Base-by-base conservation (phyloP, 2,797 vertebrate species). In the Lacerta viridis region DNA sequence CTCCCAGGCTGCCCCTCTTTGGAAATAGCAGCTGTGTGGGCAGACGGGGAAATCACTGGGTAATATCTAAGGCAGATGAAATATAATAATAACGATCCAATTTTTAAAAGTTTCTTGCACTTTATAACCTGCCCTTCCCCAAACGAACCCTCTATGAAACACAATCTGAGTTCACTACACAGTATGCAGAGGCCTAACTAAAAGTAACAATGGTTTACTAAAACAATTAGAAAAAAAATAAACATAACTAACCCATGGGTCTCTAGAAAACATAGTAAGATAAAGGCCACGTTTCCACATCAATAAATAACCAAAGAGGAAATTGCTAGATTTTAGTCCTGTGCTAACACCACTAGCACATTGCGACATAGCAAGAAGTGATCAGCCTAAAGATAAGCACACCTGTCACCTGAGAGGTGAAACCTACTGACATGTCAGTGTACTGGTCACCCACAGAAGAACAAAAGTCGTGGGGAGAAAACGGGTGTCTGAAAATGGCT, bases 31-130 rank as follows among this genome's bases (percentile, higher is more conserved):
- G 25, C 36, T 55, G 46, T 41, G 36, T 55, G 20, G 25, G 23
- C 8, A 75, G 17, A 33, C 1, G 25, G 59, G 10, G 59, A 69
- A 89, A 46, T 18, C 23, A 77, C 4, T 25, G 50, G 10, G 33
- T 43, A 46, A 80, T 72, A 59, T 61, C 55, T 33, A 69, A n/a
- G 25, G 29, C 15, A 80, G 55, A 39, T 36, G 23, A 61, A 33
- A 79, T 80, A 72, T 55, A 55, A 72, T 55, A 55, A 55, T 55
- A 55, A 55, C 50, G 50, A 86, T 41, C 17, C 55, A 20, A 66
- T 84, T 71, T 88, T 80, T 64, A 43, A 59, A 81, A 64, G 61
- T 89, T 82, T 76, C 59, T 82, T 66, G 20, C 15, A 17, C 3
- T 80, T 41, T 80, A 61, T n/a, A 23, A 15, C 15, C 13, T 74